Base-by-base conservation (phyloP, 2,888 invertebrate species). In the Meiosimyza decipiens region DNA sequence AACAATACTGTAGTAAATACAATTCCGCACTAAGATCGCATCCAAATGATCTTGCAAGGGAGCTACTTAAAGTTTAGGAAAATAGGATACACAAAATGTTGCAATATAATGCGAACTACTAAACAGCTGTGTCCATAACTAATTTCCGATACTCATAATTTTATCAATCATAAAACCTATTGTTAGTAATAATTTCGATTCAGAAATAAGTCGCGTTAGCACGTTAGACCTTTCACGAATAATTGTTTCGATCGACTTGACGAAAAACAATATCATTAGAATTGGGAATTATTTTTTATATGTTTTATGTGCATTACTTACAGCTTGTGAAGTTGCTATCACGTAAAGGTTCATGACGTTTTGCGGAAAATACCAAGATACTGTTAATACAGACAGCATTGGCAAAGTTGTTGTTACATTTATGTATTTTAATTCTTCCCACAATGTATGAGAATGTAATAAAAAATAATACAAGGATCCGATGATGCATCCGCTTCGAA, bases 161-260 rank as follows among this genome's bases (percentile, higher is more conserved):
- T n/a, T n/a, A n/a, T n/a, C n/a, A 18, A 75, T 28, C 85, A 85
- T 85, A 71, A 85, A 85, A 15, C 84, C 11, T 28, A 81, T 22
- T 4, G 82, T 81, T 71, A 82, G 81, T 4, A 80, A 22, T 0
- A 64, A 6, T n/a, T 73, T 73, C 0, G 83, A 83, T 6, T 77
- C 59, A 6, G 70, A 47, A 16, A 83, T 63, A n/a, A 73, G 16
- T 33, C 71, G 73, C 15, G 79, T 78, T 1, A 80, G 5, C 16
- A 63, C 55, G 74, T 80, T 80, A 11, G 69, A 70, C 15, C 76
- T 72, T 62, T 76, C 76, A 9, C 79, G 63, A n/a, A 85, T 49
- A 9, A 79, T 47, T n/a, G 76, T 77, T 67, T 83, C 84, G 11
- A 83, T 76, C 0, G 77, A 47, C 83, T 84, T 33, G 3, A 62